Percentiles rank a stretch among this genome's conserved stretches.
Conservation (phyloP, 2,113 vertebrate genomes). For the Coptodon rendalli region DNA sequence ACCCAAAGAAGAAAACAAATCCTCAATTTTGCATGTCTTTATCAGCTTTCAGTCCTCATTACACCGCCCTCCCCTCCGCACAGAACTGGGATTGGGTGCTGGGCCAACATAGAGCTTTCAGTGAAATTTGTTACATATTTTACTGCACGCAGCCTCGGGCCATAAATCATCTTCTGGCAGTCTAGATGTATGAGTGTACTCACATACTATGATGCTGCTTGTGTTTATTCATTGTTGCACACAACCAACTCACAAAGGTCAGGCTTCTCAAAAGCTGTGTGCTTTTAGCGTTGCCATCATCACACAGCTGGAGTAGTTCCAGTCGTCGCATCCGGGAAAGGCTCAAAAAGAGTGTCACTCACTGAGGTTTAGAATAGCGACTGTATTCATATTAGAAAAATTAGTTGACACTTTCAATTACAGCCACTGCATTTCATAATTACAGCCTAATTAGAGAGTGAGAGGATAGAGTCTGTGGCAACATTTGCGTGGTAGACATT, state of each 20-base stretch:
- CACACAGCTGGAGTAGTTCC: background rate
- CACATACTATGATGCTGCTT: background rate
- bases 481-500: background rate
- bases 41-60: constrained; percentile 4
- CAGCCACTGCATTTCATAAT: constrained; percentile 6
- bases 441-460: constrained; percentile 16
- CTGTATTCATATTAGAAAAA: background rate
- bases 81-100: background rate
- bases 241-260: constrained; percentile 17
- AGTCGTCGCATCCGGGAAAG: background rate
- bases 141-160: background rate
- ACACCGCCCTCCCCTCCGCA: background rate
- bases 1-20: background rate
- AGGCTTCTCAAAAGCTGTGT: background rate
- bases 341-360: background rate
- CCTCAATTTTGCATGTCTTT: background rate
- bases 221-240: background rate
- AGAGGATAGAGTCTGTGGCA: background rate
- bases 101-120: background rate
- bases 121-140: constrained; percentile 10
- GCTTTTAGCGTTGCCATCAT: background rate
- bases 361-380: background rate
- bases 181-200: background rate
- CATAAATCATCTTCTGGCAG: constrained; percentile 37
- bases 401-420: constrained; percentile 34